Evolutionary conservation across 2,797 vertebrate genomes (phyloP).

Genomic region (Enteromius viviparus): DNA sequence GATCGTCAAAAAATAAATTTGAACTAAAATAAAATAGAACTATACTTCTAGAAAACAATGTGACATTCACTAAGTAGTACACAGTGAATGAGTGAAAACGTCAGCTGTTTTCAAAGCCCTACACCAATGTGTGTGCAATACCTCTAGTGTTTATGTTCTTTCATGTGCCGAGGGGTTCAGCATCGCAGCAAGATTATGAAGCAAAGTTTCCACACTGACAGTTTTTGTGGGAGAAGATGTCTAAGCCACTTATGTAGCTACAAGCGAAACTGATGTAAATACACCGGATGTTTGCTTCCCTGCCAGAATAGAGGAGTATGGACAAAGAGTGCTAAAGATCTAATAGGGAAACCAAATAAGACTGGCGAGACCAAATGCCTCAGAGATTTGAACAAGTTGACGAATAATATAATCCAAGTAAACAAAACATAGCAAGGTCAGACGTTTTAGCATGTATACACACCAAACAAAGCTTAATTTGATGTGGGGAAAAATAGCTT

Average conservation of each 20-base stretch:
- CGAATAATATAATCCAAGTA: neutral
- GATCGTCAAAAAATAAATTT: neutral
- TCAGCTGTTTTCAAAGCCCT: neutral
- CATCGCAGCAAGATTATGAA: neutral
- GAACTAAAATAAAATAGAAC: no score
- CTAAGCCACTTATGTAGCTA: neutral
- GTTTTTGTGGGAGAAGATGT: neutral
- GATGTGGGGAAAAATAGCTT: slow-evolving; percentile 13
- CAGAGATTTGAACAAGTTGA: neutral
- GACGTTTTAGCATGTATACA: neutral
- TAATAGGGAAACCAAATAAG: neutral
- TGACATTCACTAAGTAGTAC: neutral
- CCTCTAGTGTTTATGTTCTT: neutral
- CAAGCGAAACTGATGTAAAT: neutral
- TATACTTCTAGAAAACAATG: neutral
- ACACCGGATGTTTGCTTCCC: neutral
- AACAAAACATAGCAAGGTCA: neutral
- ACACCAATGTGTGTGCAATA: neutral
- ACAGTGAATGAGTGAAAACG: neutral
- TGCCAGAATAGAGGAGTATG: neutral
- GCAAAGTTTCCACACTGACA: neutral
- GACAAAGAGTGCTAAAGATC: neutral
- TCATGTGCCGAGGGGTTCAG: neutral
- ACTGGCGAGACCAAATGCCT: neutral
- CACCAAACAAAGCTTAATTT: slow-evolving; percentile 13